Evolutionary conservation across 2,113 vertebrate species (phyloP).

Genomic region (Phaethon lepturus): DNA sequence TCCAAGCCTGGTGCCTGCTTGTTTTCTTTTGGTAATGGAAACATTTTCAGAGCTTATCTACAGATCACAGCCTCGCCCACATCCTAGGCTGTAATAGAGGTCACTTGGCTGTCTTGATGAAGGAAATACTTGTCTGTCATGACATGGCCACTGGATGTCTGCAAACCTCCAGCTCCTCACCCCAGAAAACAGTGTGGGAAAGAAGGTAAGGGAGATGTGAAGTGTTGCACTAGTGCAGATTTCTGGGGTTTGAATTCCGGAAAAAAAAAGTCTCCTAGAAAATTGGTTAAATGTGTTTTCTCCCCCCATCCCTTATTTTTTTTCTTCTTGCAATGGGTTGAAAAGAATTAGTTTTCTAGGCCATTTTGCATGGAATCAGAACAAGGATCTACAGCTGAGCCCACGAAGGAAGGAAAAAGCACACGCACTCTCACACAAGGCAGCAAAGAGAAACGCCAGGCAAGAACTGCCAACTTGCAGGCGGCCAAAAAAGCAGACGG

Average conservation of each 20-base stretch:
- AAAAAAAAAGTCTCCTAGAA: constrained; percentile 23
- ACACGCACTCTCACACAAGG: constrained; percentile 10
- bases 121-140: constrained; percentile 33
- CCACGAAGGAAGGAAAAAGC: constrained; percentile 20
- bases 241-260: constrained; percentile 16
- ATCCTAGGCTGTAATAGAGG: not conserved
- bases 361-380: constrained; percentile 62
- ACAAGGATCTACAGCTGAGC: constrained; percentile 56
- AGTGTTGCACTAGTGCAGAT: not conserved
- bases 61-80: not conserved
- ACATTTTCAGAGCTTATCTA: constrained; percentile 21
- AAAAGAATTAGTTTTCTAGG: constrained; percentile 63
- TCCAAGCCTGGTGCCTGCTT: not conserved
- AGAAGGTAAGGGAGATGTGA: not conserved
- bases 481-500: constrained; percentile 62
- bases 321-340: not conserved
- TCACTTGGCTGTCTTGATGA: not conserved
- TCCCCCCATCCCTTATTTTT: not conserved
- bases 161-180: not conserved
- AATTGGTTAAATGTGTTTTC: constrained; percentile 58
- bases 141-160: constrained; percentile 16
- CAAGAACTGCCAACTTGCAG: constrained; percentile 37
- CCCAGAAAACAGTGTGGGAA: not conserved
- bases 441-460: constrained; percentile 22
- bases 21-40: constrained; percentile 32